phyloP scores from a whole-genome alignment of 2,113 vertebrate species.

The Sterna hirundo region DNA sequence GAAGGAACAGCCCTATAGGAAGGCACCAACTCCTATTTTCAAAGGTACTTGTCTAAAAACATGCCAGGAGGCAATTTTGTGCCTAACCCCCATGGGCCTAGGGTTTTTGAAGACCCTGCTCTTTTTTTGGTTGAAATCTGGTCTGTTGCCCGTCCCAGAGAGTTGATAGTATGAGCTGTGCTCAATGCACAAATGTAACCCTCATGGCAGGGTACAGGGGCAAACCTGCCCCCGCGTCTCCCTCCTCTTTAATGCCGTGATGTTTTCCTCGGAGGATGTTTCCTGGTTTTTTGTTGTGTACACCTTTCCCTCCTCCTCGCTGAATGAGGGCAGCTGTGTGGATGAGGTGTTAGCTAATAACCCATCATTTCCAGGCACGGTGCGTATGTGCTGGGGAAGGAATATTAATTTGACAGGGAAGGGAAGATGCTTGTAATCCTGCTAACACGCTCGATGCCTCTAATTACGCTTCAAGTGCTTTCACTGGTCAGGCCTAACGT shows the following conservation, averaged over 20 bases:
- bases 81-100: neutral
- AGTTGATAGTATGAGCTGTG: neutral
- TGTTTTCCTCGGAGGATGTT: neutral
- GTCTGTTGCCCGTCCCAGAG: fast-evolving
- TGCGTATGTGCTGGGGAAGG: neutral
- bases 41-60: neutral
- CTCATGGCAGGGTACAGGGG: fast-evolving
- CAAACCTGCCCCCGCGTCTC: neutral
- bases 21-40: neutral
- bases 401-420: neutral
- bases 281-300: neutral
- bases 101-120: neutral
- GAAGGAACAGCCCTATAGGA: neutral
- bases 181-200: neutral
- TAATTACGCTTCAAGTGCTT: neutral
- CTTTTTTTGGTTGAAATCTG: neutral
- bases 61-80: neutral
- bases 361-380: neutral
- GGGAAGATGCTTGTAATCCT: neutral
- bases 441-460: neutral
- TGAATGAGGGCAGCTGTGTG: neutral
- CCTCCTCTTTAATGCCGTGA: fast-evolving
- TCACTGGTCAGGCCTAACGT: neutral
- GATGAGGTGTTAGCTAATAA: neutral
- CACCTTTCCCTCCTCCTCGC: neutral